Percentiles rank a stretch among this genome's conserved stretches.
Conservation (phyloP, 2,113 vertebrate species). For the Platysternon megacephalum region DNA sequence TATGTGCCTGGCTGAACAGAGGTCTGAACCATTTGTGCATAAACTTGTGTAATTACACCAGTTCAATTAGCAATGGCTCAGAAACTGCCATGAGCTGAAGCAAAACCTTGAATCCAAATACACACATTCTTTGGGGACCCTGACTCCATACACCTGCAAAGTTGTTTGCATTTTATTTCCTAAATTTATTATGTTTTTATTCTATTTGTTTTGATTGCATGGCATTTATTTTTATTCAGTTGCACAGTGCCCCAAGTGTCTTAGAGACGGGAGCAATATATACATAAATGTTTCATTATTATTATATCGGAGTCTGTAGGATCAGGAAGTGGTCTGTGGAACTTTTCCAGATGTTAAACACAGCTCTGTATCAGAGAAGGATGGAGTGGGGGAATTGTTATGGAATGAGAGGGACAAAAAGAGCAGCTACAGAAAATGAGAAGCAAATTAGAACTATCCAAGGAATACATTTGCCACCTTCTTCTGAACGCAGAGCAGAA, state of each 20-base stretch:
- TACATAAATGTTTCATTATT: slow-evolving; percentile 45
- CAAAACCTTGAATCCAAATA: background rate
- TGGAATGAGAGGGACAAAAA: background rate
- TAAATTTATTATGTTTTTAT: slow-evolving; percentile 1
- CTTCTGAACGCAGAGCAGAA: background rate
- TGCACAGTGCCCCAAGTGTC: background rate
- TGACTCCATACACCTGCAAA: slow-evolving; percentile 48
- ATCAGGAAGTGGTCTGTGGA: slow-evolving; percentile 21
- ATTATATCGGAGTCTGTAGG: background rate
- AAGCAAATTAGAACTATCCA: background rate
- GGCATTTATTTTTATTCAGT: slow-evolving; percentile 23
- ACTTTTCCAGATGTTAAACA: slow-evolving; percentile 39
- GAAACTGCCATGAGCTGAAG: background rate
- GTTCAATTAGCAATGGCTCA: background rate
- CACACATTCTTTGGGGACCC: slow-evolving; percentile 22
- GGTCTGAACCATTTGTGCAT: background rate
- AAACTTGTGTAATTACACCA: slow-evolving; percentile 33
- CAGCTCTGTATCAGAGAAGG: background rate
- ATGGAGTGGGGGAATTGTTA: background rate
- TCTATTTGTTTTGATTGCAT: slow-evolving; percentile 48
- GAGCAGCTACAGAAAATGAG: background rate
- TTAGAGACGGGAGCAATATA: slow-evolving; percentile 21
- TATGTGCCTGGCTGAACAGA: background rate
- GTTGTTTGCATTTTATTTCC: slow-evolving; percentile 20
- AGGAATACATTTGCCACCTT: background rate